phyloP scores from a whole-genome alignment of 2,113 vertebrate genomes.

The Perognathus longimembris region DNA sequence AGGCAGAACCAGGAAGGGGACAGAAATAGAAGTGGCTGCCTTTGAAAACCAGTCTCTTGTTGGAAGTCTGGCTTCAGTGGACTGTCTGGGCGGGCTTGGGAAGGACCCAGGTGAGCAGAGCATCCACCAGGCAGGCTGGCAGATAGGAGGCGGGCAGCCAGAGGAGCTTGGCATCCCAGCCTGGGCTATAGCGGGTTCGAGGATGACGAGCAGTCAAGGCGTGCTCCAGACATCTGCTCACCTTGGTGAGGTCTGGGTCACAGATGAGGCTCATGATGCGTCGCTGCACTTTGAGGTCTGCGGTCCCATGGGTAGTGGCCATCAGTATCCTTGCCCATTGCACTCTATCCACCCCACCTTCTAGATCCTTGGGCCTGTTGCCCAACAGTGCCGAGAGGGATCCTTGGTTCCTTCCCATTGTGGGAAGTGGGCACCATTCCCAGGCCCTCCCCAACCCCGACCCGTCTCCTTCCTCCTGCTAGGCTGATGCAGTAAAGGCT shows the following conservation, averaged over 20 bases:
- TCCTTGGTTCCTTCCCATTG: not conserved
- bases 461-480: not conserved
- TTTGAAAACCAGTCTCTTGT: not conserved
- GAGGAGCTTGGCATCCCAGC: constrained; percentile 96
- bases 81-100: constrained; percentile 87
- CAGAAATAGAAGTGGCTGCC: not conserved
- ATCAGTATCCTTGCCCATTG: not conserved
- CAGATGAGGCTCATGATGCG: constrained; percentile 91
- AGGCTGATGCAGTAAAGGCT: not conserved
- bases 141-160: constrained; percentile 97
- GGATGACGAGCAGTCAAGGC: constrained; percentile 91
- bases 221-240: constrained; percentile 93
- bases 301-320: not conserved
- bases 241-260: constrained; percentile 93
- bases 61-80: constrained; percentile 27
- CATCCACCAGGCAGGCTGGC: constrained; percentile 91
- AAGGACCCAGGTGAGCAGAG: constrained; percentile 89
- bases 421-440: not conserved
- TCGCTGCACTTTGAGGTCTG: constrained; percentile 91
- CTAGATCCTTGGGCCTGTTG: not conserved
- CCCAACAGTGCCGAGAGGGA: not conserved
- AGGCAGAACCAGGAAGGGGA: not conserved
- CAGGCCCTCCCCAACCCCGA: not conserved
- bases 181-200: constrained; percentile 93
- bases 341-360: not conserved